phyloP scores from a whole-genome alignment of 1,140 invertebrate genomes.

The Diploscapter pachys region DNA sequence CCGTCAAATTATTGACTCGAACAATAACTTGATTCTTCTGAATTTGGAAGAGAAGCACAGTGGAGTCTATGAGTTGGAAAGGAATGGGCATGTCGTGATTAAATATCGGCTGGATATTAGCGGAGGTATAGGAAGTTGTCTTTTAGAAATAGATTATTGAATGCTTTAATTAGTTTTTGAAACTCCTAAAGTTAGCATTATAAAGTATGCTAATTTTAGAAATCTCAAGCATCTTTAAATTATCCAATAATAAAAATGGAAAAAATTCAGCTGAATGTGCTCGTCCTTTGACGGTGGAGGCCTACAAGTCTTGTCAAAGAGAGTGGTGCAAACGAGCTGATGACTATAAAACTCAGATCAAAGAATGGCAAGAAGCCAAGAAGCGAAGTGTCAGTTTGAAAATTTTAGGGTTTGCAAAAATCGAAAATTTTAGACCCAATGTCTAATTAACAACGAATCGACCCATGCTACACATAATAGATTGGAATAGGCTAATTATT shows the following conservation, averaged over 20 bases:
- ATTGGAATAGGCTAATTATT: too few relatives aligned
- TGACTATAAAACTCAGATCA: conserved; percentile 2
- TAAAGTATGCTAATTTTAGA: too few relatives aligned
- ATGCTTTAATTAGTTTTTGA: background rate
- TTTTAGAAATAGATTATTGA: background rate
- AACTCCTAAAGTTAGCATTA: too few relatives aligned
- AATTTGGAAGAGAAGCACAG: background rate
- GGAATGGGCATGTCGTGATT: background rate
- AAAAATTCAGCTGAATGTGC: conserved; percentile 8
- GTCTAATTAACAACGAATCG: conserved; percentile 17
- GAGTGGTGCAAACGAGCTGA: conserved; percentile 9
- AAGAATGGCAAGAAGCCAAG: background rate
- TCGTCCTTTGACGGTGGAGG: conserved; percentile 7
- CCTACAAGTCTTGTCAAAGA: conserved; percentile 7
- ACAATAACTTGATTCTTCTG: background rate
- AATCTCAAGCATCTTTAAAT: too few relatives aligned
- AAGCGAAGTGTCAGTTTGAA: conserved; percentile 12
- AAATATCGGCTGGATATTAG: conserved; percentile 11
- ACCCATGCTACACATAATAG: background rate
- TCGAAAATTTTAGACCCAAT: conserved; percentile 4
- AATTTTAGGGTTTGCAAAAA: background rate
- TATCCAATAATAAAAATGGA: too few relatives aligned
- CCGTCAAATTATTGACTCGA: background rate
- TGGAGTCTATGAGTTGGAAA: conserved; percentile 8
- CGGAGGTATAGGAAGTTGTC: background rate